Percentiles rank a stretch among this genome's conserved stretches.
phyloP scores from a whole-genome alignment of 2,797 vertebrate species.

The Notamacropus eugenii region DNA sequence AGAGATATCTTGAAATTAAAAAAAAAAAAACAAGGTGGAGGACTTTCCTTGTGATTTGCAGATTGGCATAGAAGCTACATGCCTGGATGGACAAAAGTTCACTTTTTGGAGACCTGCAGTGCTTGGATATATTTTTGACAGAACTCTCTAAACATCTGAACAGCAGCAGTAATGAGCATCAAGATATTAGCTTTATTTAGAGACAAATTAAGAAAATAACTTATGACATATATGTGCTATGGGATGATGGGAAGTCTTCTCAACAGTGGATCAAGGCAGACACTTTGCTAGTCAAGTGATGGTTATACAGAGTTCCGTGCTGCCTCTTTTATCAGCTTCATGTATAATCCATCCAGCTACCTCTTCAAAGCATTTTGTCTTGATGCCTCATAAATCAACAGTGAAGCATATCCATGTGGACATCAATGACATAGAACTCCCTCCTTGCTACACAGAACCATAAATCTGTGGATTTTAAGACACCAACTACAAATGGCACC shows the following conservation, averaged over 20 bases:
- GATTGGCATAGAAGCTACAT: no score
- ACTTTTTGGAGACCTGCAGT: constrained; percentile 97
- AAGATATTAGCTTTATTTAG: constrained; percentile 98
- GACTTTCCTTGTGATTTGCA: no score
- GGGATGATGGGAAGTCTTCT: constrained; percentile 99
- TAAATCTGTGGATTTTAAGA: constrained; percentile 94
- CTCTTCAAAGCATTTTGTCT: constrained; percentile 96
- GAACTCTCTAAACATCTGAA: constrained; percentile 99
- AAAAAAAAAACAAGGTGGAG: no score
- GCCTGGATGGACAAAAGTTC: constrained; percentile 46
- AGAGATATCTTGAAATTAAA: no score
- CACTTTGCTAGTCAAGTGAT: constrained; percentile 98
- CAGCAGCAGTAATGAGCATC: constrained; percentile 98
- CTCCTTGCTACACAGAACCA: constrained; percentile 96
- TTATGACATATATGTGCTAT: constrained; percentile 99
- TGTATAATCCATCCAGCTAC: constrained; percentile 99
- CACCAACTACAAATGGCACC: constrained; percentile 93
- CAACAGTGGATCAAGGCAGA: constrained; percentile 96
- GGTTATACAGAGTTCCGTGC: constrained; percentile 97
- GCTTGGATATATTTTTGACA: constrained; percentile 98
- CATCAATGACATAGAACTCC: constrained; percentile 92
- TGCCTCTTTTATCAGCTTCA: constrained; percentile 98
- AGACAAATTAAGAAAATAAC: constrained; percentile 99
- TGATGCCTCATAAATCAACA: constrained; percentile 99
- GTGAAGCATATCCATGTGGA: constrained; percentile 96